Base-by-base conservation (phyloP, 2,888 invertebrate species). In the Mermis nigrescens region DNA sequence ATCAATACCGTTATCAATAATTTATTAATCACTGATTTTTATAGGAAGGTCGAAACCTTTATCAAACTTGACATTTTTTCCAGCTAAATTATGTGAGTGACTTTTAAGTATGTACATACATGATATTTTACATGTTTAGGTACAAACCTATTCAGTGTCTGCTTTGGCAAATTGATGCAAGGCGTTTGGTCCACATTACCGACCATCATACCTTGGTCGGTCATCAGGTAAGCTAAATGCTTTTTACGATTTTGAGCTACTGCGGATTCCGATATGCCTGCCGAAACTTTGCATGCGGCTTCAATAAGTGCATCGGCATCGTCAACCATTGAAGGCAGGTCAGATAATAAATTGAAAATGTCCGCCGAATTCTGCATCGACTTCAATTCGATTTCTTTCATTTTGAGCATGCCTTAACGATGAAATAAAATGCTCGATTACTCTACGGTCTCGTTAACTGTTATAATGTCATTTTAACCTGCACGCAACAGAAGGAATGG, bases 261-360 rank as follows among this genome's bases (percentile, higher is more conserved):
- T 68, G 85, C 80, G 61, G 84, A 83, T 66, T 88, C 85, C 66
- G 84, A 87, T 58, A 91, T 77, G 31, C 83, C 83, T 51, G 86
- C 84, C 62, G 87, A 82, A 66, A 83, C 82, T 67, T 82, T 77
- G 1, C 84, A 80, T 56, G 82, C 77, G 73, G 31, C 54, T 7
- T 85, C 82, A 66, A 91, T 82, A 31, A 92, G 78, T 63, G 84
- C 80, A 68, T 88, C 86, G 56, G 91, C 86, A 77, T 91, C 89
- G 70, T 89, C 85, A 61, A 92, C 84, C 75, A 85, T 85, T 22
- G 89, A 87, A 46, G 95, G 95, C 70, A 94, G 86, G 73, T 92
- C 90, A 24, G 92, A 92, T 1, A 98, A 78, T 1, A 89, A 86
- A 76, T 94, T 95, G 74, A 98, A 98, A 70, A 98, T 91, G 77